phyloP scores from a whole-genome alignment of 2,888 invertebrate species.

The Leptopilina syphax region DNA sequence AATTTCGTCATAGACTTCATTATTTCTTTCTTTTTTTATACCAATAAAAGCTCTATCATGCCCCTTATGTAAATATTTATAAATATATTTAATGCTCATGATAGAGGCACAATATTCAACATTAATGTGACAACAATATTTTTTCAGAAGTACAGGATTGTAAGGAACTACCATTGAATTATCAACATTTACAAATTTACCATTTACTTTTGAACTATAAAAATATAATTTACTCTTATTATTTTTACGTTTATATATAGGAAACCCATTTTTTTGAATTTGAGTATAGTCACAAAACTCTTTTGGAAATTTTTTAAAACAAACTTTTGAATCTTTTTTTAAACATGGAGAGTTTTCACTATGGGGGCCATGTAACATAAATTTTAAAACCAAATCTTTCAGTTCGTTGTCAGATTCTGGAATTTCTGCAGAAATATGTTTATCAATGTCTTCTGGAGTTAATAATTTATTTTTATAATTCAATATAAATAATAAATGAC shows the following conservation, averaged over 20 bases:
- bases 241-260: not conserved
- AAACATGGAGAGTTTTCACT: too few species aligned
- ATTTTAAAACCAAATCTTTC: too few species aligned
- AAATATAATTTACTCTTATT: not conserved
- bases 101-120: slow-evolving; percentile 54
- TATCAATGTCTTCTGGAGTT: too few species aligned
- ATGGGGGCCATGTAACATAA: too few species aligned
- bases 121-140: slow-evolving; percentile 52
- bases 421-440: too few species aligned
- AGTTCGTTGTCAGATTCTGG: too few species aligned
- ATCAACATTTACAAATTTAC: slow-evolving; percentile 44
- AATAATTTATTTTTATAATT: too few species aligned
- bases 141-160: slow-evolving; percentile 41
- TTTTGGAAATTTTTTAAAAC: too few species aligned
- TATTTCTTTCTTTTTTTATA: not conserved
- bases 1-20: not conserved
- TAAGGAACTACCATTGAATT: slow-evolving; percentile 48
- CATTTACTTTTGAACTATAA: not conserved
- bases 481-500: too few species aligned
- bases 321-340: too few species aligned
- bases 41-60: slow-evolving; percentile 43
- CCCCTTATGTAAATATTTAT: slow-evolving; percentile 53
- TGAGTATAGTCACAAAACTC: not conserved
- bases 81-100: slow-evolving; percentile 51
- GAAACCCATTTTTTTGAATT: not conserved